Percentiles rank a stretch among this genome's conserved stretches.
Conservation (phyloP, 2,113 vertebrate species). For the Poeciliopsis occidentalis region DNA sequence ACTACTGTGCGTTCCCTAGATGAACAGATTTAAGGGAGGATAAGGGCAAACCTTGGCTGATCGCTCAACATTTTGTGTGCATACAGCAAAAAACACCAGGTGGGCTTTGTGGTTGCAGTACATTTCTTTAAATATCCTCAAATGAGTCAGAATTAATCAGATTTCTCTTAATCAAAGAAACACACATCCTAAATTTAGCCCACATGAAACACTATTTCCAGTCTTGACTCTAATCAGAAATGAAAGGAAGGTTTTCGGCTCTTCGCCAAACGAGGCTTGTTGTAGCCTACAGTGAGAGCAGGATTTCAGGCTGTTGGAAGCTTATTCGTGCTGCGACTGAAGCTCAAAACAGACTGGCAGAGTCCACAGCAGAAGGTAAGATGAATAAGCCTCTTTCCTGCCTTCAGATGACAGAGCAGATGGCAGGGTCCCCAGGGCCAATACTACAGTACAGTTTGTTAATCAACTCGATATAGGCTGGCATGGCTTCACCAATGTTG, state of each 20-base stretch:
- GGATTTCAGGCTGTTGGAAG: constrained; percentile 48
- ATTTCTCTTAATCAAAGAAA: constrained; percentile 16
- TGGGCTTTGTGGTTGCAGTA: constrained; percentile 13
- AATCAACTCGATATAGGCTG: constrained; percentile 40
- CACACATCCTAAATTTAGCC: constrained; percentile 21
- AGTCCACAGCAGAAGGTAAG: constrained; percentile 35
- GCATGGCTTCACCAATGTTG: constrained; percentile 8
- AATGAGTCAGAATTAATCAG: constrained; percentile 32
- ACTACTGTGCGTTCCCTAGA: constrained; percentile 49
- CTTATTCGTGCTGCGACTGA: constrained; percentile 41
- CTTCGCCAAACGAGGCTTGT: constrained; percentile 29
- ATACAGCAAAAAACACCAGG: constrained; percentile 22
- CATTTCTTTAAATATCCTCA: constrained; percentile 13
- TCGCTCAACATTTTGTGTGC: constrained; percentile 9
- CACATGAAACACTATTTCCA: constrained; percentile 12
- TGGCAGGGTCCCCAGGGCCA: constrained; percentile 62
- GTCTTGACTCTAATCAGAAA: constrained; percentile 45
- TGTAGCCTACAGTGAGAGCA: constrained; percentile 40
- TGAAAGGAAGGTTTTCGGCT: constrained; percentile 35
- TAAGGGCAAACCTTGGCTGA: constrained; percentile 5
- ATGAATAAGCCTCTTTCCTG: constrained; percentile 55
- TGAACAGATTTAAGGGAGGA: constrained; percentile 25
- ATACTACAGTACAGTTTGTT: constrained; percentile 7
- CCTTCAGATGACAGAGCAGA: constrained; percentile 76
- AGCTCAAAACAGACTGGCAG: constrained; percentile 30